Conservation (phyloP, 37 sponge, comb jelly and placozoan species). For the Aphrocallistes beatrix region DNA sequence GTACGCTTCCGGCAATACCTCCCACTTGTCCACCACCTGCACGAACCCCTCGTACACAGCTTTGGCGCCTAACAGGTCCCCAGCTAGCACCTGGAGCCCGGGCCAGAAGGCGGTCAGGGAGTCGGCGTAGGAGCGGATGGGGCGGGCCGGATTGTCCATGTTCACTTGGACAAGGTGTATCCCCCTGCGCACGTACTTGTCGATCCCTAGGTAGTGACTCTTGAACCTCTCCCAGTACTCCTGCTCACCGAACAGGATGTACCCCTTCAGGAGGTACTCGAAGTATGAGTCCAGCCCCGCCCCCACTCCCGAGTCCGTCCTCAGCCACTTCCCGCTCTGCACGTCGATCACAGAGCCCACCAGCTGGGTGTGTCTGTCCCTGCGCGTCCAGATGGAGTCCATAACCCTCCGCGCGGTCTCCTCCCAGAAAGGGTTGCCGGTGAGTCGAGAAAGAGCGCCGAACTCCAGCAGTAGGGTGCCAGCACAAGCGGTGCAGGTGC, state of each 20-base stretch:
- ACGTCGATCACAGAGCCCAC: constrained; percentile 77
- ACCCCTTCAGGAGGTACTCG: constrained; percentile 88
- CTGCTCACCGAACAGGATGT: constrained; percentile 62
- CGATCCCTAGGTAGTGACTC: constrained; percentile 77
- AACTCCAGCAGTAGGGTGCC: constrained; percentile 88
- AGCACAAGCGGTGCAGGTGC: constrained; percentile 94
- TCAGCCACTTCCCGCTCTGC: constrained; percentile 83
- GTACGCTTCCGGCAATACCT: constrained; percentile 51
- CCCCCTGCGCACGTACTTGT: constrained; percentile 51
- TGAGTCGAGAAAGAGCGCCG: constrained; percentile 78
- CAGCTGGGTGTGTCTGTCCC: constrained; percentile 48
- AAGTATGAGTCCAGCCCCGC: constrained; percentile 97
- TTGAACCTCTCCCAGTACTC: constrained; percentile 55
- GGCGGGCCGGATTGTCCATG: constrained; percentile 49
- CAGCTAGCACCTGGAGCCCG: constrained; percentile 68
- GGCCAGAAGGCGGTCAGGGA: constrained; percentile 97
- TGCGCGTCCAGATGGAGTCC: constrained; percentile 64
- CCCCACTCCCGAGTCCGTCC: constrained; percentile 64
- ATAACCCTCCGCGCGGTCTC: constrained; percentile 55
- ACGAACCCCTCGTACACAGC: background rate
- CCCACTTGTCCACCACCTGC: constrained; percentile 2
- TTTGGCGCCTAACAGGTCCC: background rate
- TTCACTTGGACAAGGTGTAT: constrained; percentile 59
- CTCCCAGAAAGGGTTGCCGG: constrained; percentile 68
- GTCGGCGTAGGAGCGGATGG: constrained; percentile 58